phyloP scores from a whole-genome alignment of 2,888 invertebrate genomes.

The Anticlea derivata region DNA sequence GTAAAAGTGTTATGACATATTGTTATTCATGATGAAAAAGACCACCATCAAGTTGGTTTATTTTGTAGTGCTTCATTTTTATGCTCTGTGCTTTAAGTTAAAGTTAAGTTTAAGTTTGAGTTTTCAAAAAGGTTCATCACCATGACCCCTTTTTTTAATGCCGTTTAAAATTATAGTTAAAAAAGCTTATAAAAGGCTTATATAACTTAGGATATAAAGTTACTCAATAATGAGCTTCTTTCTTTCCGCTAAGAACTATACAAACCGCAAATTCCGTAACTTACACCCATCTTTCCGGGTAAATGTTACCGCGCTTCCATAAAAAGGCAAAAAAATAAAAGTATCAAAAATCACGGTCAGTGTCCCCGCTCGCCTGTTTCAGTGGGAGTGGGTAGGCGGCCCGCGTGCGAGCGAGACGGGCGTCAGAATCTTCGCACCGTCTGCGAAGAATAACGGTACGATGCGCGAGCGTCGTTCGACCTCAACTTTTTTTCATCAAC shows the following conservation, averaged over 20 bases:
- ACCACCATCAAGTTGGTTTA: too few relatives aligned
- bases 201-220: too few relatives aligned
- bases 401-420: constrained; percentile 57
- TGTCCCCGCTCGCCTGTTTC: constrained; percentile 52
- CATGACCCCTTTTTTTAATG: too few relatives aligned
- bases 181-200: too few relatives aligned
- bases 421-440: constrained; percentile 39
- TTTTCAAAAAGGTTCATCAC: too few relatives aligned
- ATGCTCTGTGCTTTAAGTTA: too few relatives aligned
- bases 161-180: too few relatives aligned
- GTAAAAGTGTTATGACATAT: background rate
- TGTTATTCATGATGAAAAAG: constrained; percentile 1
- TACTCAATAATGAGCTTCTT: too few relatives aligned
- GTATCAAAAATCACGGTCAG: constrained; percentile 62
- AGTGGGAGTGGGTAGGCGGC: constrained; percentile 72
- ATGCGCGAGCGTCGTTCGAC: constrained; percentile 61
- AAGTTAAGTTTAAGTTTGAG: too few relatives aligned
- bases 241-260: background rate
- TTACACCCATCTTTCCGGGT: constrained; percentile 6
- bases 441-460: constrained; percentile 59
- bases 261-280: background rate
- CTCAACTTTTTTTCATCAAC: constrained; percentile 56
- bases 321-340: constrained; percentile 44
- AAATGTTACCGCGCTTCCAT: constrained; percentile 12
- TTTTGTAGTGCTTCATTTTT: too few relatives aligned